Base-by-base conservation (phyloP, 2,888 invertebrate genomes). In the Tenthredo scrophulariae region DNA sequence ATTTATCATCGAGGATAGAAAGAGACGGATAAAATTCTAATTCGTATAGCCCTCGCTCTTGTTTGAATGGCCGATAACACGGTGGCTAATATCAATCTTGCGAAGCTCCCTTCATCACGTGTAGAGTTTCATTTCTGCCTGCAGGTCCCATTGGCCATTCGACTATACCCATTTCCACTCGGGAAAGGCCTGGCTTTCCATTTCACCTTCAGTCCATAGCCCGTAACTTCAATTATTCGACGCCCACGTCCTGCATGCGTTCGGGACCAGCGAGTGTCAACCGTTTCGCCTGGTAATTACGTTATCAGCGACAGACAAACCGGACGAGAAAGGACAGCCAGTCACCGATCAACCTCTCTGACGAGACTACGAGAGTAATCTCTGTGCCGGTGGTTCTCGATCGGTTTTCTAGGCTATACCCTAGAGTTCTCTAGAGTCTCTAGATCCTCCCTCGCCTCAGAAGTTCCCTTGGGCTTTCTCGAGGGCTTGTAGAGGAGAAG, bases 231-330 rank as follows among this genome's bases (percentile, higher is more conserved):
- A 62, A 22, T 80, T 62, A 80, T 62, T 40, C 33, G 46, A 37
- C 29, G 33, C 18, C 50, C 77, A 54, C 15, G 22, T 62, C 54
- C 46, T 46, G 46, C 54, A 54, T n/a, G 54, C 54, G 70, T n/a
- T 70, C 70, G 33, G 70, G 70, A n/a, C n/a, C 13, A 43, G 43
- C 22, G 22, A 80, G 33, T 40, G 80, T 54, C 58, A 50, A 29
- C 58, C 37, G 40, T 80, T 80, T 37, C 33, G 40, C 13, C n/a
- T 37, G 62, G 54, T 77, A 54, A 77, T 77, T 50, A 54, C 77
- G 54, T 77, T 77, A 77, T 77, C 77, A 77, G 77, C 40, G 77
- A 77, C 77, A 77, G 77, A 77, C 77, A 77, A 77, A 43, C 43
- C 74, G 40, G 74, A 67, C 67, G n/a, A 74, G 40, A 43, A 74